Percentiles rank a stretch among this genome's conserved stretches.
phyloP scores from a whole-genome alignment of 2,113 vertebrate genomes.

The Myodes glareolus region DNA sequence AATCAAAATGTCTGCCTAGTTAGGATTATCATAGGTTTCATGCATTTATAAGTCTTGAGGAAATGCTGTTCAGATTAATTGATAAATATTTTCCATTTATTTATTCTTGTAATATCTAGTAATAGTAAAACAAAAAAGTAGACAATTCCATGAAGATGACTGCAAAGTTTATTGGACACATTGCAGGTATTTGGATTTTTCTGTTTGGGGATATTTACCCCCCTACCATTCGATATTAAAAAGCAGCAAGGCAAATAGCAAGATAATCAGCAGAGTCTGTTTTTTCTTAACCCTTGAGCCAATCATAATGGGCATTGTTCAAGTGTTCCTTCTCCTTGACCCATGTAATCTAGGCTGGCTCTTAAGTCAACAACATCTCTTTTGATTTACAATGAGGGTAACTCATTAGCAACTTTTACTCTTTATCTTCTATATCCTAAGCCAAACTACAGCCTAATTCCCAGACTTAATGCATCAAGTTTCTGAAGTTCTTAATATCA shows the following conservation, averaged over 20 bases:
- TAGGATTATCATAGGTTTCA: not conserved
- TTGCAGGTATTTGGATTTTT: not conserved
- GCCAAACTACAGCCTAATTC: not conserved
- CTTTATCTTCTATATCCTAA: not conserved
- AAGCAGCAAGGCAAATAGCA: not conserved
- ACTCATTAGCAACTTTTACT: not conserved
- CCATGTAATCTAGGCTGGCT: not conserved
- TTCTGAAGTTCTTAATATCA: not conserved
- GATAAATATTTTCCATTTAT: not conserved
- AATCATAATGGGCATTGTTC: not conserved
- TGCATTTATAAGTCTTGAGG: not conserved
- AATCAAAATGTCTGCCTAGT: not conserved
- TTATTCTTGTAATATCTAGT: not conserved
- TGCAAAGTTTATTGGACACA: not conserved
- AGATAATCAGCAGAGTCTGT: not conserved
- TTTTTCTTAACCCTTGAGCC: not conserved
- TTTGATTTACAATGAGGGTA: not conserved
- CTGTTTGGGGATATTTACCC: not conserved
- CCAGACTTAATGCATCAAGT: not conserved
- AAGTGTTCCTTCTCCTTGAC: not conserved
- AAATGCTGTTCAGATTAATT: not conserved
- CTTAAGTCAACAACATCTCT: not conserved
- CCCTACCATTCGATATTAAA: not conserved
- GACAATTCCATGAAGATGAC: not conserved
- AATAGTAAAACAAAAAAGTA: not conserved